Percentiles rank a stretch among this genome's conserved stretches.
These are phyloP conservation scores for Hypselothyrea guttata DNA, from an alignment of 2,888 invertebrate species.

Conservation along the genomic window DNA sequence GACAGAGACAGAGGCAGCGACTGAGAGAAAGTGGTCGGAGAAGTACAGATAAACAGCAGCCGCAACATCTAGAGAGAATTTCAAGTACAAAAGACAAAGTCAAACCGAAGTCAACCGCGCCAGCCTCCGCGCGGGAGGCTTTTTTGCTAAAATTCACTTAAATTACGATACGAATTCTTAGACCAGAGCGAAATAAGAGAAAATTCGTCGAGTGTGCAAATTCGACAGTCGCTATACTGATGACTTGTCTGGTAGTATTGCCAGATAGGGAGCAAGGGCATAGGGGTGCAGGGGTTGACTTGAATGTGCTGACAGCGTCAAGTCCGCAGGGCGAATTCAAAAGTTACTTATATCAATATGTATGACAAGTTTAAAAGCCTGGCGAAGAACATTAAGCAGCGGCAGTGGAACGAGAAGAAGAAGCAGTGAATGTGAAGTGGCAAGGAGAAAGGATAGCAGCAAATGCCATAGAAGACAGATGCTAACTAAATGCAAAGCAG, in stretches of 20 bases:
- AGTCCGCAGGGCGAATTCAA: slow-evolving; percentile 58
- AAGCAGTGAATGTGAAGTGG: background rate
- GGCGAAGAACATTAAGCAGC: slow-evolving; percentile 39
- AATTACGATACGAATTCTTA: slow-evolving; percentile 56
- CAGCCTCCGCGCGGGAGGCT: slow-evolving; percentile 5
- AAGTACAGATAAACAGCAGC: background rate
- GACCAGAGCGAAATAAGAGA: slow-evolving; percentile 28
- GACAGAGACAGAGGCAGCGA: too few relatives aligned
- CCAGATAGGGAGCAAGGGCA: background rate
- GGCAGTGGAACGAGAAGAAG: too few relatives aligned
- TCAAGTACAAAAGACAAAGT: slow-evolving; percentile 36
- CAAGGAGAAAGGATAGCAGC: background rate
- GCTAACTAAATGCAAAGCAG: slow-evolving; percentile 32
- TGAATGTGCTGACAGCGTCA: slow-evolving; percentile 59
- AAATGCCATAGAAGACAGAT: slow-evolving; percentile 12
- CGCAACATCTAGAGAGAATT: background rate
- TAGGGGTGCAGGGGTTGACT: background rate
- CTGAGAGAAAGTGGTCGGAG: background rate
- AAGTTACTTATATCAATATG: slow-evolving; percentile 66
- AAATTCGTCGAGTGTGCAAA: slow-evolving; percentile 45
- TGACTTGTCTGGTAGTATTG: background rate
- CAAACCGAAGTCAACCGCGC: slow-evolving; percentile 40
- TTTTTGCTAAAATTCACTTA: slow-evolving; percentile 51
- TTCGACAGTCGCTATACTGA: slow-evolving; percentile 26
- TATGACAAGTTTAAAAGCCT: slow-evolving; percentile 70